Base-by-base conservation (phyloP, 1,140 invertebrate species). In the Sarcophaga peregrina region DNA sequence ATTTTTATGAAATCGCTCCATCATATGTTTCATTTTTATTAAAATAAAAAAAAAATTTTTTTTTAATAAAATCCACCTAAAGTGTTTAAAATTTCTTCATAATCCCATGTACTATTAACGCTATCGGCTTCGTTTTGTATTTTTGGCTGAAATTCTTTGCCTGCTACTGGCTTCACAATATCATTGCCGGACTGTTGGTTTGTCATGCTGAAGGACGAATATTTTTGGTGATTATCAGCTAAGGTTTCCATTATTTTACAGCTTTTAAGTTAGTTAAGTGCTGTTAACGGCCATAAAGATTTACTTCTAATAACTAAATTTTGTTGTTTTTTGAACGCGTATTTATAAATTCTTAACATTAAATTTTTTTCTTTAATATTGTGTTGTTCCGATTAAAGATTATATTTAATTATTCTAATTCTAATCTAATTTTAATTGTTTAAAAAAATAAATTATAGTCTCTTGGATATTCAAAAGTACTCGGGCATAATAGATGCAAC, bases 21-120 rank as follows among this genome's bases (percentile, higher is more conserved):
- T n/a, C n/a, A n/a, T n/a, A 37, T 17, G 72, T 37, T 11, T 50
- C 11, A 8, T 50, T 50, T 50, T 50, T 13, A 15, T 13, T 74
- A 17, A 15, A 11, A 47, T 47, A 7, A 47, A 47, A 6, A 46
- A 75, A n/a, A n/a, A n/a, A 62, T 13, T n/a, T n/a, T 48, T 47
- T 78, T 11, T 78, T 8, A 47, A 52, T 47, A 47, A 46, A n/a
- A 50, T 37, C 15, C 13, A 78, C 75, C 75, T 50, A 78, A 78
- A 81, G 46, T n/a, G 8, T 62, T 81, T 47, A 62, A 68, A 62
- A 81, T 81, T 15, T 81, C 58, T 17, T 62, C 54, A 62, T 62
- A 81, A 46, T 68, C 80, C 80, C 52, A 81, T 15, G 45, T 5
- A 46, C 17, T 58, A 68, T 9, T 20, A 25, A 68, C 17, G 6